Evolutionary conservation across 2,888 invertebrate species (phyloP).

Genomic region (Pseudoips prasinana): DNA sequence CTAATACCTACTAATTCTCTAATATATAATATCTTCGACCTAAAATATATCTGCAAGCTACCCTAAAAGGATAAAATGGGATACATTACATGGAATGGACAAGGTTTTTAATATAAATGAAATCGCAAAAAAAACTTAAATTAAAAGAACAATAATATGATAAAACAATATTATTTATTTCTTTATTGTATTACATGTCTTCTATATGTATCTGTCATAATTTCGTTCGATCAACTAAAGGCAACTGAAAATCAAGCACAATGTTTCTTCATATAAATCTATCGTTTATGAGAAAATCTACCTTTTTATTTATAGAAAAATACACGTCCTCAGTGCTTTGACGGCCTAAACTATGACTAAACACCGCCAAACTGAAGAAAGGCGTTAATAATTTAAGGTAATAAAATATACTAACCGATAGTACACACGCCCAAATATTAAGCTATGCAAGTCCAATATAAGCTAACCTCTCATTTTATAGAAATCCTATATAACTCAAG

Average conservation of each 20-base stretch:
- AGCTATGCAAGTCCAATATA: too few species aligned
- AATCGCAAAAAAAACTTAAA: too few species aligned
- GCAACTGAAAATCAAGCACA: slow-evolving; percentile 64
- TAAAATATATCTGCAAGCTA: too few species aligned
- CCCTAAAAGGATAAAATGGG: too few species aligned
- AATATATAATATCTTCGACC: too few species aligned
- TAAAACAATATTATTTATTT: slow-evolving; percentile 65
- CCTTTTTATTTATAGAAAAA: slow-evolving; percentile 71
- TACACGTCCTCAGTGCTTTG: slow-evolving; percentile 80
- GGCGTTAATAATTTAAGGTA: slow-evolving; percentile 12
- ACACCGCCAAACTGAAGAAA: slow-evolving; percentile 26
- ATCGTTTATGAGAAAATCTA: slow-evolving; percentile 56
- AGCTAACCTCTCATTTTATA: too few species aligned
- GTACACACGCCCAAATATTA: too few species aligned
- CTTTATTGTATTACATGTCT: slow-evolving; percentile 50
- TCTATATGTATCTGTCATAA: slow-evolving; percentile 39
- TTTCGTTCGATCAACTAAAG: slow-evolving; percentile 46
- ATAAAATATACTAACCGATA: too few species aligned
- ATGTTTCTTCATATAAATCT: slow-evolving; percentile 44
- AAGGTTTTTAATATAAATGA: too few species aligned
- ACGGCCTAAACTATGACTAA: slow-evolving; percentile 50
- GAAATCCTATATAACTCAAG: too few species aligned
- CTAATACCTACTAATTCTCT: too few species aligned
- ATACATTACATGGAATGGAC: too few species aligned
- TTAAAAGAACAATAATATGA: slow-evolving; percentile 32